Evolutionary conservation across 1,140 invertebrate genomes (phyloP), one percentile per base, ranked within the genome.

Genomic region (Eumeta japonica): DNA sequence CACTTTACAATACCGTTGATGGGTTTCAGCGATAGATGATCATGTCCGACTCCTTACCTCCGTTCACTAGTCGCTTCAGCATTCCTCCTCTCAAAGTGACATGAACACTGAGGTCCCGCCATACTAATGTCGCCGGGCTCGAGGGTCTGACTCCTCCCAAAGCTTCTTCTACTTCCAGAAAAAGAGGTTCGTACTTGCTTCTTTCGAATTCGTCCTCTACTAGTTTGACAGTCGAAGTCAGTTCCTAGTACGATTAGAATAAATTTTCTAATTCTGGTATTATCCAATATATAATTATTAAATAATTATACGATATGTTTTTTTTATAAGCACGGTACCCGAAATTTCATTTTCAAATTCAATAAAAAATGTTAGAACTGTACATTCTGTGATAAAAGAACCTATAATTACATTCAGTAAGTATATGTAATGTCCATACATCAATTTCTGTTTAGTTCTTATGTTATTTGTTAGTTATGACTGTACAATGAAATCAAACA

Each of bases 61-160:
- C 82, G 51, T 86, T 86, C 13, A 88, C 80, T 24, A 88, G 81
- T 39, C 81, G 76, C 58, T 87, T 88, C 44, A 83, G 77, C 34
- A 60, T 70, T 35, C 68, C 59, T 36, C 66, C 61, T 30, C 80
- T 78, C 19, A 76, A 72, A 40, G 66, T 74, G 31, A 81, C 80
- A 46, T 84, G 86, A 0, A 89, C 84, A 19, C 79, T 83, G 0
- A 89, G 58, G 55, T 89, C 84, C n/a, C 80, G 73, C 86, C 87
- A 89, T 1, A 85, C 85, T 16, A 89, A 60, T 0, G 85, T 88
- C 15, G 84, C 80, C 0, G 61, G 81, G 49, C 35, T 59, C 50
- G 39, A 52, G 3, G 53, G 27, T 2, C 51, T 50, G 1, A 49
- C 48, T 0, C 54, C 37, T 0, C 62, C 58, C 28, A 73, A 37